Evolutionary conservation across 2,888 invertebrate species (phyloP), one percentile per base, ranked within the genome.

Genomic region (Papilio demoleus): DNA sequence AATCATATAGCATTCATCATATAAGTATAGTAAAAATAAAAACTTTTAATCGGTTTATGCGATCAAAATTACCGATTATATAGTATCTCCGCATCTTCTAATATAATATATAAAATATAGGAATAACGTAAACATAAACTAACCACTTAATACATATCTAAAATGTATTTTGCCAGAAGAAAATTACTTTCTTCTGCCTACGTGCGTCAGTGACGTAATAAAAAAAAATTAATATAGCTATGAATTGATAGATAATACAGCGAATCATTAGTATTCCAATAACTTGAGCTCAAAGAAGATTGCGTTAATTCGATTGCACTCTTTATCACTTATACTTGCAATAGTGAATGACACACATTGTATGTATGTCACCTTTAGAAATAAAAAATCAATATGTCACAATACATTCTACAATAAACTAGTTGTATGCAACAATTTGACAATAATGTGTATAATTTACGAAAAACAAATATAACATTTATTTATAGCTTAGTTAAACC

Each of bases 281-380:
- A 53, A 17, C 31, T 31, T 31, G 53, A 9, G 2, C 27, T 17
- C 53, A 31, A 31, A 50, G 47, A 50, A 4, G 14, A 53, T 50
- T 53, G n/a, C n/a, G 12, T 53, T 53, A 53, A 53, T 12, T n/a
- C n/a, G 27, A 27, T 53, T 53, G 53, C 53, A 31, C 8, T 53
- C 6, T 31, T 53, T 31, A 31, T 53, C n/a, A 24, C 3, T 27
- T 9, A 4, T 31, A 27, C 5, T 2, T n/a, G 53, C 31, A 53
- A 8, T 31, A n/a, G 12, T 53, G 2, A 9, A 8, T 53, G 27
- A 53, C 53, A 31, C n/a, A 53, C n/a, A n/a, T 53, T 8, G 14
- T 3, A 27, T 14, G 12, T 53, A 27, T 27, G 27, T 53, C n/a
- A 27, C 27, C 14, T 53, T 31, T 53, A 53, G 14, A 11, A 47